phyloP scores from a whole-genome alignment of 2,797 vertebrate species.

The Pipistrellus kuhlii region DNA sequence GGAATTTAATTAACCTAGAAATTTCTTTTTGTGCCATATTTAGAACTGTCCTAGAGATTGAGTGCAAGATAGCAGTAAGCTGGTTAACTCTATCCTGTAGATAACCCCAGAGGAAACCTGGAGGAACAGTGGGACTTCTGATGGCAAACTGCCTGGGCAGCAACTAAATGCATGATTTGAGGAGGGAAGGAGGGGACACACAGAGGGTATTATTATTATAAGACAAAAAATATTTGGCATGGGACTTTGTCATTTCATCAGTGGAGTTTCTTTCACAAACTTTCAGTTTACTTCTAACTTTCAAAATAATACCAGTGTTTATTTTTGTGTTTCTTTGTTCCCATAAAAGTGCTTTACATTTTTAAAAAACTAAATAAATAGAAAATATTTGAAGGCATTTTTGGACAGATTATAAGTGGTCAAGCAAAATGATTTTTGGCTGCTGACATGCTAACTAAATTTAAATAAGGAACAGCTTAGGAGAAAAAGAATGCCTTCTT shows the following conservation, averaged over 20 bases:
- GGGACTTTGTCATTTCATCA: neutral
- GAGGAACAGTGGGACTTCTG: neutral
- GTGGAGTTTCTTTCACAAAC: neutral
- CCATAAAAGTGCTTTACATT: neutral
- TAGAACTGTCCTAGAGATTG: neutral
- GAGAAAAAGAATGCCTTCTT: neutral
- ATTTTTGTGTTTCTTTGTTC: neutral
- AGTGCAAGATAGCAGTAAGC: neutral
- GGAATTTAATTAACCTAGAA: conserved; percentile 51
- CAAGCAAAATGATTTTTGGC: neutral
- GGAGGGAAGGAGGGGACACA: neutral
- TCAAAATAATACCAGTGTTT: neutral
- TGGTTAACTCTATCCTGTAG: rapidly evolving
- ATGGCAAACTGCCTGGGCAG: conserved; percentile 25
- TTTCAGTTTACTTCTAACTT: neutral
- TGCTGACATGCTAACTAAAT: neutral
- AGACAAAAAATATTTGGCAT: neutral
- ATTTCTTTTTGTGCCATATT: neutral
- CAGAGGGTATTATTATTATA: neutral
- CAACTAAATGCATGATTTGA: neutral
- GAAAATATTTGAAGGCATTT: neutral
- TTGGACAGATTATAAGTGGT: neutral
- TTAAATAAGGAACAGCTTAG: neutral
- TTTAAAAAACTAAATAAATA: neutral
- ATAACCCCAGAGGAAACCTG: neutral